Evolutionary conservation across 2,113 vertebrate genomes (phyloP).

Genomic region (Ammospiza caudacuta): DNA sequence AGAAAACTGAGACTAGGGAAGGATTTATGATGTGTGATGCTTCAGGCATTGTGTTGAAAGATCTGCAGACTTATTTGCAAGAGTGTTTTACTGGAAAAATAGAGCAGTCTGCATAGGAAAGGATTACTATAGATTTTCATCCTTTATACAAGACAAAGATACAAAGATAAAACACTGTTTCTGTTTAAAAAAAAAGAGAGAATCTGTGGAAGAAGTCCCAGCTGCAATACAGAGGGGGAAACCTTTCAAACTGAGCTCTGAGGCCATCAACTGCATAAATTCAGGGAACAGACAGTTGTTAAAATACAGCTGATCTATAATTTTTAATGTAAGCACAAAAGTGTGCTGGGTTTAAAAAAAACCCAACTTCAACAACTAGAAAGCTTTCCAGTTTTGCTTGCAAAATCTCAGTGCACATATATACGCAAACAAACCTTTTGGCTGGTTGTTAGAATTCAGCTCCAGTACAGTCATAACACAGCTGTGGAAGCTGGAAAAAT

Average conservation of each 20-base stretch:
- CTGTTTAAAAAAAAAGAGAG: neutral
- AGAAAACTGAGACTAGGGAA: constrained; percentile 76
- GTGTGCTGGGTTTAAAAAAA: neutral
- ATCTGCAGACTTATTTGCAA: constrained; percentile 81
- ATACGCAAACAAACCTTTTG: constrained; percentile 69
- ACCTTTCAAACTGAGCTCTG: constrained; percentile 66
- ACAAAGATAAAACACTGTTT: constrained; percentile 71
- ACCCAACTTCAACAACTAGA: constrained; percentile 45
- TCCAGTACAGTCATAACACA: constrained; percentile 69
- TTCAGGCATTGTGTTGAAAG: constrained; percentile 79
- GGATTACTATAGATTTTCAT: constrained; percentile 78
- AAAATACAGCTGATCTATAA: constrained; percentile 36
- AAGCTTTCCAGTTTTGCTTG: constrained; percentile 49
- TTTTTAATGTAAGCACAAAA: constrained; percentile 68
- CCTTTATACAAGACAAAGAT: constrained; percentile 77
- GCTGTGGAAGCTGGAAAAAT: constrained; percentile 69
- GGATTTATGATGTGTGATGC: constrained; percentile 80
- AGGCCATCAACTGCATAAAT: constrained; percentile 58
- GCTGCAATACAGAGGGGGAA: constrained; percentile 38
- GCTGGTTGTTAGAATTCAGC: constrained; percentile 69
- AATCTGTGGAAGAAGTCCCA: constrained; percentile 69
- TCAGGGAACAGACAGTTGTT: constrained; percentile 61
- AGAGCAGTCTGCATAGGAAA: constrained; percentile 72
- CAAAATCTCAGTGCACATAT: constrained; percentile 31
- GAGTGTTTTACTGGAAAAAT: constrained; percentile 76